Conservation (phyloP, 2,888 invertebrate genomes). For the Eurytoma adleriae region DNA sequence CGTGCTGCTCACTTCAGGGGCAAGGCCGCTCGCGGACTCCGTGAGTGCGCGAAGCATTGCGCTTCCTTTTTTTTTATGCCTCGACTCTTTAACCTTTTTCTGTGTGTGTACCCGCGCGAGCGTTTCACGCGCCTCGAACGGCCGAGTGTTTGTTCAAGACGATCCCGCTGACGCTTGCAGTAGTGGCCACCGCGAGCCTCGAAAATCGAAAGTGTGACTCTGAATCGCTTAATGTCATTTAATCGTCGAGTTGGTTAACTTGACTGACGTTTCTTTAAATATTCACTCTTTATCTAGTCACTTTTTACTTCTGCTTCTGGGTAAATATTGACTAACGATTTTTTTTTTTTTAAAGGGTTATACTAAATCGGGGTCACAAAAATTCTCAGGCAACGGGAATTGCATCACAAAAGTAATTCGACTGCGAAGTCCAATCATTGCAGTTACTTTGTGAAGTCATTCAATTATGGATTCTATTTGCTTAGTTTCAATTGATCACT, state of each 20-base stretch:
- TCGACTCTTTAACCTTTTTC: neutral
- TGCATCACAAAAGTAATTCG: too few species aligned
- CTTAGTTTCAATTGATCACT: too few species aligned
- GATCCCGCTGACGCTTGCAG: slow-evolving; percentile 24
- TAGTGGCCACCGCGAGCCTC: neutral
- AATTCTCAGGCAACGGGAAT: too few species aligned
- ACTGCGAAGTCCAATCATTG: too few species aligned
- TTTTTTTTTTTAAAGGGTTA: too few species aligned
- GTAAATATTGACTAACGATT: neutral
- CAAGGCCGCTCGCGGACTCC: slow-evolving; percentile 23
- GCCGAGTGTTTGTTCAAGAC: slow-evolving; percentile 29
- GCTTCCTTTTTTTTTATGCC: neutral
- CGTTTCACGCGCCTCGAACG: neutral
- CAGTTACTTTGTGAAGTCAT: too few species aligned
- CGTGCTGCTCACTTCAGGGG: slow-evolving; percentile 45
- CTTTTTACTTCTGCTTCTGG: neutral
- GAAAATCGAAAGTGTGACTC: slow-evolving; percentile 30
- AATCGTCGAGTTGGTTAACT: neutral
- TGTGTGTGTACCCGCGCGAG: neutral
- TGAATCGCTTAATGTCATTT: slow-evolving; percentile 10
- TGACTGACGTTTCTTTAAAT: neutral
- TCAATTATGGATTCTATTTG: too few species aligned
- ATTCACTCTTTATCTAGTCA: neutral
- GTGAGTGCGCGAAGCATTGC: neutral
- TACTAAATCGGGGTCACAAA: too few species aligned